phyloP scores from a whole-genome alignment of 2,888 invertebrate genomes.

The Cybosia mesomella region DNA sequence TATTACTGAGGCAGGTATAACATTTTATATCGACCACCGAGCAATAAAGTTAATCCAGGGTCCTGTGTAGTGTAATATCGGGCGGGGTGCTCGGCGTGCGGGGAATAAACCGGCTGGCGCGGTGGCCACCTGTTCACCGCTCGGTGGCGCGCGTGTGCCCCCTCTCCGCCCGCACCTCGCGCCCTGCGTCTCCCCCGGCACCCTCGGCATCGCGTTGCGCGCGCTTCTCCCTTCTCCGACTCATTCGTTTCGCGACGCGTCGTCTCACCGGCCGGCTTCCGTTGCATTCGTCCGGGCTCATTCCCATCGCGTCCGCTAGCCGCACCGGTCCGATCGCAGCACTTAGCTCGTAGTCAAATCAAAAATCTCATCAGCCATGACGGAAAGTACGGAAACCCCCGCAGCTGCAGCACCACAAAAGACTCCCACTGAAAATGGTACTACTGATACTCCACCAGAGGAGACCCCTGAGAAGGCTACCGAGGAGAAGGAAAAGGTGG shows the following conservation, averaged over 20 bases:
- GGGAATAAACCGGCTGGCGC: slow-evolving; percentile 70
- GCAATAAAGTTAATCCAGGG: slow-evolving; percentile 83
- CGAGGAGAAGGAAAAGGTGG: slow-evolving; percentile 84
- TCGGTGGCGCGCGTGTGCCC: slow-evolving; percentile 62
- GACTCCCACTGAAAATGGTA: slow-evolving; percentile 85
- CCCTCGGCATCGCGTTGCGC: slow-evolving; percentile 64
- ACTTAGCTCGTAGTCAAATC: slow-evolving; percentile 47
- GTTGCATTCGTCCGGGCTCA: slow-evolving; percentile 71
- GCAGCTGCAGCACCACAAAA: slow-evolving; percentile 86
- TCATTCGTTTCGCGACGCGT: slow-evolving; percentile 86
- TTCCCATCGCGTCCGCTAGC: slow-evolving; percentile 76
- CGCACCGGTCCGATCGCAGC: slow-evolving; percentile 70
- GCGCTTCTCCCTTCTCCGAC: slow-evolving; percentile 79
- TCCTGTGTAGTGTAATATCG: slow-evolving; percentile 73
- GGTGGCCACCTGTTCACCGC: slow-evolving; percentile 80
- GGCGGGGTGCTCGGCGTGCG: slow-evolving; percentile 63
- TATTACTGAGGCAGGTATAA: slow-evolving; percentile 46
- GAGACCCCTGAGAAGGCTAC: slow-evolving; percentile 85
- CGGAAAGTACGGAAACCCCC: slow-evolving; percentile 84
- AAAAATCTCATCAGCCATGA: slow-evolving; percentile 67
- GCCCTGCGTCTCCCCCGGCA: slow-evolving; percentile 50
- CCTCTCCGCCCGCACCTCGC: slow-evolving; percentile 44
- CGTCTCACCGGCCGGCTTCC: slow-evolving; percentile 79
- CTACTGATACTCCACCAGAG: slow-evolving; percentile 81
- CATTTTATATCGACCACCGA: slow-evolving; percentile 71